A percentile compares a stretch with the other conserved stretches of the same genome.
Evolutionary conservation across 2,888 invertebrate species (phyloP).

Genomic region (Oxyscelio sp.): DNA sequence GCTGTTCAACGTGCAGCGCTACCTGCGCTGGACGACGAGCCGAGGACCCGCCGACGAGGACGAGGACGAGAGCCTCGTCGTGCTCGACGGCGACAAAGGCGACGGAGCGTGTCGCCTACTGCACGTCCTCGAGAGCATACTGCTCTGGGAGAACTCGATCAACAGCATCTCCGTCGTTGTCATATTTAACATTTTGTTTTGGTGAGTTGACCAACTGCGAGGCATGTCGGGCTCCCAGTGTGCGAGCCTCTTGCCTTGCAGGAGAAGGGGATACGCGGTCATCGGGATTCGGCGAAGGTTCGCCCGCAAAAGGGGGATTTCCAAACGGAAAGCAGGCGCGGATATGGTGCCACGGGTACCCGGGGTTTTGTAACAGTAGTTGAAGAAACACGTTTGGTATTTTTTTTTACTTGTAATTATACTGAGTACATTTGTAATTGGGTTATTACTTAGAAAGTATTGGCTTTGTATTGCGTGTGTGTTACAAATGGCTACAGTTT

Average conservation of each 20-base stretch:
- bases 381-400: too few species aligned
- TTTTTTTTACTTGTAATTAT: too few species aligned
- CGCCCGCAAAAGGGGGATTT: conserved; percentile 59
- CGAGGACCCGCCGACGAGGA: conserved; percentile 58
- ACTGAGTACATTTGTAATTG: too few species aligned
- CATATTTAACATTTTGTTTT: conserved; percentile 85
- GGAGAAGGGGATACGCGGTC: conserved; percentile 33
- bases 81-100: conserved; percentile 41
- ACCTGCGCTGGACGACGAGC: conserved; percentile 77
- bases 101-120: conserved; percentile 75
- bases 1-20: conserved; percentile 78
- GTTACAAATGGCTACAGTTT: too few species aligned
- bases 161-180: conserved; percentile 85
- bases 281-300: conserved; percentile 57
- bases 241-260: conserved; percentile 21
- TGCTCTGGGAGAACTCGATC: conserved; percentile 85
- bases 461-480: too few species aligned
- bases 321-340: conserved; percentile 50
- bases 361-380: too few species aligned
- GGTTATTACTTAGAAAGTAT: too few species aligned
- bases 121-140: conserved; percentile 82
- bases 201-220: too few species aligned
- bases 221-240: too few species aligned
- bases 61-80: conserved; percentile 34
- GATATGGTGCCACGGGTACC: background rate